Evolutionary conservation across 2,797 vertebrate species (phyloP).

Genomic region (Pelodytes ibericus): DNA sequence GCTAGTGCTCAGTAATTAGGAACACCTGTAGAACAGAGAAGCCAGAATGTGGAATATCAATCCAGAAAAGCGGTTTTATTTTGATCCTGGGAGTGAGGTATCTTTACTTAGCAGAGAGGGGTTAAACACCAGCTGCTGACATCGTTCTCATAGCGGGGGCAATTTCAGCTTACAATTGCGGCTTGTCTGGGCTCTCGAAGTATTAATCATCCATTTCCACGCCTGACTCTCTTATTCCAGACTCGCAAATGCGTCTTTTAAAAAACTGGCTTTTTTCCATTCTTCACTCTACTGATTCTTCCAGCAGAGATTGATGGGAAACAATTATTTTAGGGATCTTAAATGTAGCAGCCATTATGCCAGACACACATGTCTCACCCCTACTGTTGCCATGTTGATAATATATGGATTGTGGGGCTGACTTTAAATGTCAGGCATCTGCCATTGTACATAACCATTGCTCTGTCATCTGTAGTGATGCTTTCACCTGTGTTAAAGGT

Average conservation of each 20-base stretch:
- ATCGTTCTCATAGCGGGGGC: background rate
- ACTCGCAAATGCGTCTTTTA: conserved; percentile 28
- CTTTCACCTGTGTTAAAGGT: background rate
- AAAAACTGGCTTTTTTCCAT: conserved; percentile 27
- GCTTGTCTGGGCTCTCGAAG: background rate
- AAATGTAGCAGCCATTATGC: conserved; percentile 33
- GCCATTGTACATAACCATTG: background rate
- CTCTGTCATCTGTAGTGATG: background rate
- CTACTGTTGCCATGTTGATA: conserved; percentile 22
- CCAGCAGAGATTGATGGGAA: conserved; percentile 42
- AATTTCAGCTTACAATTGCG: conserved; percentile 4
- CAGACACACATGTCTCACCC: conserved; percentile 5
- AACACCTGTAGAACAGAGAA: background rate
- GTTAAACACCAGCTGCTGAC: background rate
- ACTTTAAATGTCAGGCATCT: conserved; percentile 17
- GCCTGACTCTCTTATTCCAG: conserved; percentile 14
- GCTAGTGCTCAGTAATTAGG: conserved; percentile 31
- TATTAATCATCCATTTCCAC: conserved; percentile 7
- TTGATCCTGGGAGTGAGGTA: background rate
- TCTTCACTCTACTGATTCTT: conserved; percentile 21
- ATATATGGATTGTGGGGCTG: conserved; percentile 16
- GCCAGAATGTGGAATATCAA: conserved; percentile 26
- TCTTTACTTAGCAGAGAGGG: background rate
- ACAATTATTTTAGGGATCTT: conserved; percentile 36
- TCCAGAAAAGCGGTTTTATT: background rate